phyloP scores from a whole-genome alignment of 2,797 vertebrate genomes.

The Gorsachius magnificus region DNA sequence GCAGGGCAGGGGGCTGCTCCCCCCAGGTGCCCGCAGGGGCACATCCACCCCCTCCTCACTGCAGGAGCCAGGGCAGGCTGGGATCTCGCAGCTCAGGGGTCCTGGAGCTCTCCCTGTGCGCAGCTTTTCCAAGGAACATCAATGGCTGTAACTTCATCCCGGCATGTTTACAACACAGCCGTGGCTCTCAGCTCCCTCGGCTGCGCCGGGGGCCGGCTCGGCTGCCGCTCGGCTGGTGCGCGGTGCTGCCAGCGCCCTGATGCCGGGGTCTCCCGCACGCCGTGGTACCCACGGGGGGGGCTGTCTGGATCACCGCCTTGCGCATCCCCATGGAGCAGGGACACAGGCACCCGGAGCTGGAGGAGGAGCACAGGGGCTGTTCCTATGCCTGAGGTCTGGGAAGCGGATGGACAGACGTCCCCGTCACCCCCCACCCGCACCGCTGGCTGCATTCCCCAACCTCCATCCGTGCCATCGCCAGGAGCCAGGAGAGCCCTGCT shows the following conservation, averaged over 20 bases:
- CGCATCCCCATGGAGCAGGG: background rate
- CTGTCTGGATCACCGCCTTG: accelerated
- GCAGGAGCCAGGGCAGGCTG: background rate
- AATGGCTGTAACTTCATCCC: constrained; percentile 20
- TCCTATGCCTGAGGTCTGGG: background rate
- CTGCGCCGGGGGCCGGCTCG: background rate
- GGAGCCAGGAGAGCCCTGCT: background rate
- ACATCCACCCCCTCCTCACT: background rate
- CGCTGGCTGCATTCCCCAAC: background rate
- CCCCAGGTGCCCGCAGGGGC: background rate
- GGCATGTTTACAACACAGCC: constrained; percentile 8
- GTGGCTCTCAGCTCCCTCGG: background rate
- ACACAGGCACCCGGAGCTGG: background rate
- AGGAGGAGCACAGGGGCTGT: background rate
- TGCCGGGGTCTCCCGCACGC: background rate
- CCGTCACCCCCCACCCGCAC: background rate
- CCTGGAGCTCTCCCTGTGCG: background rate
- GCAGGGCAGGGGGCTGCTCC: background rate
- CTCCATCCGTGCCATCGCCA: background rate
- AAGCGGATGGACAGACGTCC: background rate
- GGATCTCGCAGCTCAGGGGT: background rate
- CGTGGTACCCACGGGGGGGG: background rate
- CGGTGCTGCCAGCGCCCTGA: background rate
- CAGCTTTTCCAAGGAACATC: background rate
- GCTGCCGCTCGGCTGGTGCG: background rate